Evolutionary conservation across 2,113 vertebrate species (phyloP).

Genomic region (Poeciliopsis turrubarensis): DNA sequence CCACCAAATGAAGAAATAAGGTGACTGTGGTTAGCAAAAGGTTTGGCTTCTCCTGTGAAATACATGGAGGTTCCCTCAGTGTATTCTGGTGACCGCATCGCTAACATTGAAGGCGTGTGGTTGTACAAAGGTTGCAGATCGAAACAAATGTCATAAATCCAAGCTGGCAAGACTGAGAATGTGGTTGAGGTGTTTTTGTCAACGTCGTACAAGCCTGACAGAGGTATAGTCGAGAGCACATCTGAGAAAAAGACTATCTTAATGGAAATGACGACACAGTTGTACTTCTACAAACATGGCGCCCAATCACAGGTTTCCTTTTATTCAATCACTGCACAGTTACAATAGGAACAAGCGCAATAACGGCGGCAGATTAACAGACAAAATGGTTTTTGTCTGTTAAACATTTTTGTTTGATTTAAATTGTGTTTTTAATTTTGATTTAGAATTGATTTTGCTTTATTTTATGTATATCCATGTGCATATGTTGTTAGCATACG

Average conservation of each 20-base stretch:
- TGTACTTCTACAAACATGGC: too few relatives aligned
- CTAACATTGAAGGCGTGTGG: conserved; percentile 9
- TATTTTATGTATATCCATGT: too few relatives aligned
- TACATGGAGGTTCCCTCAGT: conserved; percentile 29
- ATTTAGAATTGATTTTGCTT: too few relatives aligned
- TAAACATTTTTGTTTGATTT: too few relatives aligned
- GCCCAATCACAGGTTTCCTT: too few relatives aligned
- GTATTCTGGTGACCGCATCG: conserved; percentile 25
- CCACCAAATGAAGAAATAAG: conserved; percentile 32
- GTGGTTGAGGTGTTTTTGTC: conserved; percentile 14
- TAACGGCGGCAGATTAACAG: too few relatives aligned
- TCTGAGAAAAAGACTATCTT: background rate
- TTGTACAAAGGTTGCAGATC: conserved; percentile 11
- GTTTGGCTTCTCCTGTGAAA: conserved; percentile 38
- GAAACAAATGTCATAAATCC: conserved; percentile 38
- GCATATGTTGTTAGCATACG: too few relatives aligned
- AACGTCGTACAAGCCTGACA: background rate
- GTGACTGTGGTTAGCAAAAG: conserved; percentile 30
- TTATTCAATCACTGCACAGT: too few relatives aligned
- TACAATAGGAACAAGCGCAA: too few relatives aligned
- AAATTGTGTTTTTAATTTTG: too few relatives aligned
- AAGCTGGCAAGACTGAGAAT: conserved; percentile 22
- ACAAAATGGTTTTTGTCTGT: too few relatives aligned
- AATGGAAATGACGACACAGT: background rate
- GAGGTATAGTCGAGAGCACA: background rate